Evolutionary conservation across 2,113 vertebrate species (phyloP).

Genomic region (Empidonax alnorum): DNA sequence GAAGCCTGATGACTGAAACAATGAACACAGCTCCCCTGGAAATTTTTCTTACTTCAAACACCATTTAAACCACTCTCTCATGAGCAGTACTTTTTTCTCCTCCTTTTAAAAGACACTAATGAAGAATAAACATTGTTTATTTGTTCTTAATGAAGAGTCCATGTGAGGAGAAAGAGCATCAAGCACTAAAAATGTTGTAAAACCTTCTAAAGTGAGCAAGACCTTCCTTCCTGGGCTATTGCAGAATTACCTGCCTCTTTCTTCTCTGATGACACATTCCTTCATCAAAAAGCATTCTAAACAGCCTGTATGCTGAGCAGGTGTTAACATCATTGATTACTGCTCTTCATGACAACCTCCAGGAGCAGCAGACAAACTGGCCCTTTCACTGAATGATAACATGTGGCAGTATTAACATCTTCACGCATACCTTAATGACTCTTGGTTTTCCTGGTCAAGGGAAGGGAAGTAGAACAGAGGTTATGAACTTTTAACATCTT

Average conservation of each 20-base stretch:
- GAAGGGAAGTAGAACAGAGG: background rate
- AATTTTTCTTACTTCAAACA: background rate
- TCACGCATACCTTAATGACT: background rate
- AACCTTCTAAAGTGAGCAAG: background rate
- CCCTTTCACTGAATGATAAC: background rate
- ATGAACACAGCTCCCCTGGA: background rate
- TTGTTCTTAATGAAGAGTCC: background rate
- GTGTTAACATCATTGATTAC: background rate
- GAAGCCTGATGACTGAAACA: background rate
- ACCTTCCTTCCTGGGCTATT: background rate
- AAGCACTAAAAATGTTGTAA: background rate
- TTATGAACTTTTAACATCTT: background rate
- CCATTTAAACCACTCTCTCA: background rate
- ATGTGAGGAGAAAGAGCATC: background rate
- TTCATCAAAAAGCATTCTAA: background rate
- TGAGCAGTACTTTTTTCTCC: accelerated
- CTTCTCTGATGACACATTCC: background rate
- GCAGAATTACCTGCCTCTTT: background rate
- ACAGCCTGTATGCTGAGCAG: background rate
- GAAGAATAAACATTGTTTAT: background rate
- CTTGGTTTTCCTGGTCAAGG: accelerated
- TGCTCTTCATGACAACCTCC: background rate
- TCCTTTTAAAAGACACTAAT: background rate
- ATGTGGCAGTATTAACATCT: background rate
- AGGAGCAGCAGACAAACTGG: background rate